These are phyloP conservation scores for Drosophila formosana DNA, from an alignment of 2,888 invertebrate genomes.

Conservation along the genomic window DNA sequence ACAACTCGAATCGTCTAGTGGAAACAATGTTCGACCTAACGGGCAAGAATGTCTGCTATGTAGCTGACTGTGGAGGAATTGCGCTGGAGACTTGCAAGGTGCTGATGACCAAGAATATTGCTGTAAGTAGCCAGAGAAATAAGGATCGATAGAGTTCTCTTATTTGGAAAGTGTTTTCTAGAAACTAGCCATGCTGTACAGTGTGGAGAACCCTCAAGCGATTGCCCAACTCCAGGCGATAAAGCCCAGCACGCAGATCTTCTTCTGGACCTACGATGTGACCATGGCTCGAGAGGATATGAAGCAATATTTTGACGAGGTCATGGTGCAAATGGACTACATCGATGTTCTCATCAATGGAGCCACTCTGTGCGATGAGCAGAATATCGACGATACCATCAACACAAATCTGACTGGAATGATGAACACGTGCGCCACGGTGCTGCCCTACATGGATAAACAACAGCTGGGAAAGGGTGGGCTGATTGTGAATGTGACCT, in stretches of 20 bases:
- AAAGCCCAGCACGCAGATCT: conserved; percentile 64
- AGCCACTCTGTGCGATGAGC: conserved; percentile 71
- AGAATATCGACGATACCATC: conserved; percentile 69
- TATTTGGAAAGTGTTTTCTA: conserved; percentile 26
- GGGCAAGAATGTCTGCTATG: conserved; percentile 78
- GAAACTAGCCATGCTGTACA: conserved; percentile 79
- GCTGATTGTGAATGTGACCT: conserved; percentile 84
- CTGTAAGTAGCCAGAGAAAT: conserved; percentile 61
- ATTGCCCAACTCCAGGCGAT: conserved; percentile 65
- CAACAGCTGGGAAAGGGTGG: conserved; percentile 84
- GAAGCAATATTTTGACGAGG: conserved; percentile 75
- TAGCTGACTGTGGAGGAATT: conserved; percentile 81
- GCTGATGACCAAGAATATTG: conserved; percentile 73
- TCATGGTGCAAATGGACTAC: conserved; percentile 74
- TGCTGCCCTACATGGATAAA: conserved; percentile 84
- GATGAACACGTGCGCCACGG: conserved; percentile 79
- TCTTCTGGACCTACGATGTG: conserved; percentile 77
- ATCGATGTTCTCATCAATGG: conserved; percentile 80
- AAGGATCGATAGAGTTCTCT: conserved; percentile 17
- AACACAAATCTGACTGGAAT: conserved; percentile 75
- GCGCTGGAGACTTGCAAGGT: conserved; percentile 78
- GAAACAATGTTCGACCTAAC: conserved; percentile 67
- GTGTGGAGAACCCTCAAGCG: conserved; percentile 64
- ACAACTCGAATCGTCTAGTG: conserved; percentile 21
- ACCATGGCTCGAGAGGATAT: conserved; percentile 76